Evolutionary conservation across 2,888 invertebrate genomes (phyloP).

Genomic region (Drosophila demipolita): DNA sequence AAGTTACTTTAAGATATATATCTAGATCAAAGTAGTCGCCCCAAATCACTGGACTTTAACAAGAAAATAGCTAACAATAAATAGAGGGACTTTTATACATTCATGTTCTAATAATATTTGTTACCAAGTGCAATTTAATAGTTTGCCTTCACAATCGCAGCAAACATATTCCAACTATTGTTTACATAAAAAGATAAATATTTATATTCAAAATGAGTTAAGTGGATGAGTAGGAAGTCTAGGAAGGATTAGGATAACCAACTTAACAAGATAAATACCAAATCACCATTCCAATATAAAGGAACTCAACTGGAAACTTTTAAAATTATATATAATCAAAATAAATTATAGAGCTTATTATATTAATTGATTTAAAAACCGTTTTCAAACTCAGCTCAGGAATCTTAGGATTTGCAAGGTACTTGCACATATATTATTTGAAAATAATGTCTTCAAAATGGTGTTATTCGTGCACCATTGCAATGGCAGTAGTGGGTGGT

Average conservation of each 20-base stretch:
- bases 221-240: neutral
- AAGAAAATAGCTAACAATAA: slow-evolving; percentile 21
- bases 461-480: slow-evolving; percentile 10
- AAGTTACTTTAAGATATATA: neutral
- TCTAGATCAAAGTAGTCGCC: slow-evolving; percentile 2
- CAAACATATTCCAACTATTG: neutral
- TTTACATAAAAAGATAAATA: neutral
- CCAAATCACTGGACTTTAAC: slow-evolving; percentile 3
- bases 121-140: neutral
- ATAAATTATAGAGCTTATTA: neutral
- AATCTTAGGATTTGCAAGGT: neutral
- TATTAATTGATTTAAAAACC: neutral
- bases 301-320: neutral
- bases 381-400: neutral
- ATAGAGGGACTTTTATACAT: neutral
- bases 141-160: neutral
- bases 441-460: neutral
- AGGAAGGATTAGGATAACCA: neutral
- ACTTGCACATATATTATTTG: neutral
- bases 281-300: neutral
- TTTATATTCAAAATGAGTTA: neutral
- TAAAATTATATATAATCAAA: neutral
- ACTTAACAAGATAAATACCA: neutral
- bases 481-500: slow-evolving; percentile 29
- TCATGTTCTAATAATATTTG: neutral